Evolutionary conservation across 2,113 vertebrate genomes (phyloP).

Genomic region (Onychostruthus taczanowskii): DNA sequence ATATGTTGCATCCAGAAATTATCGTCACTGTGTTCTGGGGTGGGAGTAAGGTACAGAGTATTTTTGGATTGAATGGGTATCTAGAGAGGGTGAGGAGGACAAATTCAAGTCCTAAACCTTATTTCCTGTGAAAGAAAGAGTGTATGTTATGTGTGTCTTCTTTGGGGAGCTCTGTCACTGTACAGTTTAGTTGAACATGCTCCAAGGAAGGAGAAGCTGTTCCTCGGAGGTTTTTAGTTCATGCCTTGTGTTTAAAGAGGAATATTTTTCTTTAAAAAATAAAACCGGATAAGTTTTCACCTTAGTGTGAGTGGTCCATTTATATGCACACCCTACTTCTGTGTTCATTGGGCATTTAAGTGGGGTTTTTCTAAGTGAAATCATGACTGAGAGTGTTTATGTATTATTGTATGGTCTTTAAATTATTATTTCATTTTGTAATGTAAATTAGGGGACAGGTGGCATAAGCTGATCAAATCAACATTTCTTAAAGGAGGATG

Average conservation of each 20-base stretch:
- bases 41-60: background rate
- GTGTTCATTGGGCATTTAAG: background rate
- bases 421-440: background rate
- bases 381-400: background rate
- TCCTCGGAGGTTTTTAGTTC: slow-evolving; percentile 59
- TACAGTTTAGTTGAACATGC: slow-evolving; percentile 42
- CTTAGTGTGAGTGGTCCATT: background rate
- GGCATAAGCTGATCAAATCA: background rate
- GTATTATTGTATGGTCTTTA: background rate
- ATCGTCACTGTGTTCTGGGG: slow-evolving; percentile 6
- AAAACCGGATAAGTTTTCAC: slow-evolving; percentile 32
- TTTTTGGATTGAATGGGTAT: background rate
- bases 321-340: accelerated
- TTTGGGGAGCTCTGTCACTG: slow-evolving; percentile 27
- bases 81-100: background rate
- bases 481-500: background rate
- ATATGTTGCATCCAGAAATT: background rate
- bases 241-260: slow-evolving; percentile 63
- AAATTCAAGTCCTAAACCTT: slow-evolving; percentile 11
- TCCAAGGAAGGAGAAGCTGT: slow-evolving; percentile 1
- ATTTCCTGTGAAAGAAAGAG: slow-evolving; percentile 32
- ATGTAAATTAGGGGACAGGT: background rate
- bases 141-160: slow-evolving; percentile 28
- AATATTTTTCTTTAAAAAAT: slow-evolving; percentile 81
- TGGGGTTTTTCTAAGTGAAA: background rate